phyloP scores from a whole-genome alignment of 1,140 invertebrate genomes.

The Drosophila triauraria region DNA sequence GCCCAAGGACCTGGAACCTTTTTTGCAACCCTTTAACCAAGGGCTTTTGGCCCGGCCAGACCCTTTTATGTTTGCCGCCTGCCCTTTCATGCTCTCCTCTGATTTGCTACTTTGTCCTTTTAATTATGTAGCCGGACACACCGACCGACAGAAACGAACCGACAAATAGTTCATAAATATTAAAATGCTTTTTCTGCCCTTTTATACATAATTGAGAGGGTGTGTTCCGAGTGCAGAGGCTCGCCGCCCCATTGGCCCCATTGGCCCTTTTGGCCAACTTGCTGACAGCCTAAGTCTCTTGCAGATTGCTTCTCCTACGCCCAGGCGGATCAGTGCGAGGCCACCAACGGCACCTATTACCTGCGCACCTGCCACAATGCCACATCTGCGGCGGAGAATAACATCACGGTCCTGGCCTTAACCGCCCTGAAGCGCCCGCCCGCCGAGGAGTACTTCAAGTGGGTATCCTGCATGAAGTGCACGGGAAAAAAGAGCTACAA shows the following conservation, averaged over 20 bases:
- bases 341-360: conserved; percentile 89
- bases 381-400: conserved; percentile 85
- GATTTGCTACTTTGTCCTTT: conserved; percentile 81
- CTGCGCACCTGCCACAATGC: conserved; percentile 87
- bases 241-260: not conserved
- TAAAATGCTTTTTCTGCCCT: conserved; percentile 49
- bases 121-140: conserved; percentile 71
- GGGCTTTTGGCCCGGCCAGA: conserved; percentile 20
- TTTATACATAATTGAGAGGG: conserved; percentile 71
- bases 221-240: not conserved
- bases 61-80: conserved; percentile 35
- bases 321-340: conserved; percentile 87
- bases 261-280: conserved; percentile 25
- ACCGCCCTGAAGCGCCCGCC: conserved; percentile 89
- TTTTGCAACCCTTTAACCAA: conserved; percentile 31
- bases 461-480: conserved; percentile 74
- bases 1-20: conserved; percentile 29
- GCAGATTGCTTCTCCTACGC: conserved; percentile 90
- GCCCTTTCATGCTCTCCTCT: conserved; percentile 68
- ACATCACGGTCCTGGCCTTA: conserved; percentile 86
- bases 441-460: conserved; percentile 95
- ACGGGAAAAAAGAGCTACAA: not conserved
- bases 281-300: conserved; percentile 53
- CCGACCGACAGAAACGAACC: conserved; percentile 13
- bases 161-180: conserved; percentile 79